Evolutionary conservation across 1,140 invertebrate species (phyloP).

Genomic region (Sitophilus oryzae): DNA sequence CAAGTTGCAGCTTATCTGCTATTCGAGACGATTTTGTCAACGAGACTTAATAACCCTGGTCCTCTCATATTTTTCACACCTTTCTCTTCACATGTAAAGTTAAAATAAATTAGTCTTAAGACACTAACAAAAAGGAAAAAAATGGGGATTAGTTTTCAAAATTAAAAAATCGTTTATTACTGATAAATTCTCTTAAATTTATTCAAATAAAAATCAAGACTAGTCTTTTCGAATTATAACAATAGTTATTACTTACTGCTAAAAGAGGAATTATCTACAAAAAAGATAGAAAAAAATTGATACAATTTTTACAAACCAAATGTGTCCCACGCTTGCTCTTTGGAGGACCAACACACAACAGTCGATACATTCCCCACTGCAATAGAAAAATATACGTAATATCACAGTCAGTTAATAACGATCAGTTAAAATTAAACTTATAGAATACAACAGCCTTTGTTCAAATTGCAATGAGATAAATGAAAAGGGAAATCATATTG

Average conservation of each 20-base stretch:
- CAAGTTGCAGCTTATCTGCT: too few species aligned
- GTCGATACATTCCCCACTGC: conserved; percentile 28
- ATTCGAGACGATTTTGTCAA: too few species aligned
- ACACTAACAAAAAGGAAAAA: conserved; percentile 21
- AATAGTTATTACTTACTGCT: too few species aligned
- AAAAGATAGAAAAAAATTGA: too few species aligned
- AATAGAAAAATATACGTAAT: conserved; percentile 41
- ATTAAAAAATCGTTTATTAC: conserved; percentile 4
- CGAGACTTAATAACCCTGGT: too few species aligned
- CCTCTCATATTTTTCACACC: too few species aligned
- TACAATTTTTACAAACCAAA: conserved; percentile 43
- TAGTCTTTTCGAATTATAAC: too few species aligned
- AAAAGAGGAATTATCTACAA: too few species aligned
- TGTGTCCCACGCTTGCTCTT: conserved; percentile 19
- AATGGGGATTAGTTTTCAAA: conserved; percentile 2
- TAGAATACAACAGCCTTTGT: conserved; percentile 25
- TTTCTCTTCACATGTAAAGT: conserved; percentile 31
- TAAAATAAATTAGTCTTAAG: conserved; percentile 34
- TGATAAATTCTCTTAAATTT: too few species aligned
- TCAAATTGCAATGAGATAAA: conserved; percentile 1
- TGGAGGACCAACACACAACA: conserved; percentile 8
- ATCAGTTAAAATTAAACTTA: background rate
- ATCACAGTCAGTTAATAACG: conserved; percentile 31
- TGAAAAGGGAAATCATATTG: background rate
- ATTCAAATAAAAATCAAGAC: too few species aligned